Conservation (phyloP, 2,888 invertebrate species). For the Barypeithes pellucidus region DNA sequence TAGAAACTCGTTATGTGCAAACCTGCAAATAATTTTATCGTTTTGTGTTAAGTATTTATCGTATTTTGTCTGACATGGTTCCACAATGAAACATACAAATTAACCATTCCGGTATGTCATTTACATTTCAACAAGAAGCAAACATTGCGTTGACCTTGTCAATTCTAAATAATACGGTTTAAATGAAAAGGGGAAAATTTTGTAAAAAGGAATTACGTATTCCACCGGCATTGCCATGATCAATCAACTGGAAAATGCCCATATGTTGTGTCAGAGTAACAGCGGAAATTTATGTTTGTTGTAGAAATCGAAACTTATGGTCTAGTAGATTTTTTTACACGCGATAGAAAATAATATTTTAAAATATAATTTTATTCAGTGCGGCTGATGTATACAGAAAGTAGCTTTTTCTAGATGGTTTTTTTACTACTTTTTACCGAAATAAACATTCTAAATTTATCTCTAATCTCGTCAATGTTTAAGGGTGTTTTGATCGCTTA, state of each 20-base stretch:
- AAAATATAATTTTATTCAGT: neutral
- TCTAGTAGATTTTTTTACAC: constrained; percentile 18
- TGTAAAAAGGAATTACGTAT: constrained; percentile 28
- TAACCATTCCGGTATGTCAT: neutral
- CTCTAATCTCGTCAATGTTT: too few species aligned
- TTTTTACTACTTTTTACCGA: too few species aligned
- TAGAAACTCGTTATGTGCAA: too few species aligned
- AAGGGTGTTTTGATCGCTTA: neutral
- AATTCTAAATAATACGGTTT: neutral
- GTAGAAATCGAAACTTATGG: constrained; percentile 22
- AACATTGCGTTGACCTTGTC: constrained; percentile 18
- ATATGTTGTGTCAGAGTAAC: constrained; percentile 25
- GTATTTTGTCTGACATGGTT: too few species aligned
- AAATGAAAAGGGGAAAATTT: constrained; percentile 25
- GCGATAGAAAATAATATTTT: neutral
- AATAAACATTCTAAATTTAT: too few species aligned
- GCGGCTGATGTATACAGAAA: too few species aligned
- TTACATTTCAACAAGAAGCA: neutral
- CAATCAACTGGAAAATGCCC: constrained; percentile 35
- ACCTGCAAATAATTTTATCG: too few species aligned
- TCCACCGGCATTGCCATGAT: constrained; percentile 24
- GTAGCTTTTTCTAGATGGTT: too few species aligned
- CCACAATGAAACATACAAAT: too few species aligned
- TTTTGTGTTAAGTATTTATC: too few species aligned
- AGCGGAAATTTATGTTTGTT: constrained; percentile 26